Conservation (phyloP, 2,797 vertebrate species). For the Rhinogobio ventralis region DNA sequence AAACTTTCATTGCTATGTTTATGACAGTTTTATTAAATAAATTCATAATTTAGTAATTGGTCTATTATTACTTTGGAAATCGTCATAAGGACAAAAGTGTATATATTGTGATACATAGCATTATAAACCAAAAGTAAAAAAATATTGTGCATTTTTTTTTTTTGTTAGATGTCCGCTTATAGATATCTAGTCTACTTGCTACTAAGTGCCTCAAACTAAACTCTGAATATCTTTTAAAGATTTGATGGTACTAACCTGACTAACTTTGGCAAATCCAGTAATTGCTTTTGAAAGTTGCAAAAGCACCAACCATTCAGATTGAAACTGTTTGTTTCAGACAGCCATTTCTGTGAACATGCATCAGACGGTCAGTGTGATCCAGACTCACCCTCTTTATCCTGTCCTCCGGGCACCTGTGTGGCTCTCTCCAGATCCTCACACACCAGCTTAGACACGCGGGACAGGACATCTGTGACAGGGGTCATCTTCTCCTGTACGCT, state of each 20-base stretch:
- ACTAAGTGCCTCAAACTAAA: not conserved
- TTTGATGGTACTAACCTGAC: not conserved
- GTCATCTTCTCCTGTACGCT: constrained; percentile 75
- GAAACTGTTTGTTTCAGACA: too few species aligned
- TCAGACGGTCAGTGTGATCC: not conserved
- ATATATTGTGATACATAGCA: not conserved
- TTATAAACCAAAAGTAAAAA: not conserved
- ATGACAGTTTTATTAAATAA: not conserved
- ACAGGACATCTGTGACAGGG: constrained; percentile 74
- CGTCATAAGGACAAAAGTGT: not conserved
- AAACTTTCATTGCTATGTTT: not conserved
- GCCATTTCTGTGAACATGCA: not conserved
- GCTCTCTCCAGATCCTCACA: constrained; percentile 81
- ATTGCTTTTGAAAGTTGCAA: too few species aligned
- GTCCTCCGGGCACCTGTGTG: constrained; percentile 71
- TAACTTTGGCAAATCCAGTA: not conserved
- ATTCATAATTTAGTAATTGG: not conserved
- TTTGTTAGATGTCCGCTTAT: not conserved
- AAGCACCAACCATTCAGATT: too few species aligned
- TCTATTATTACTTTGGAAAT: not conserved
- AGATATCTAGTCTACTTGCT: not conserved
- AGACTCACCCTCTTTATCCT: constrained; percentile 58
- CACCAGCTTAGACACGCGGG: constrained; percentile 79
- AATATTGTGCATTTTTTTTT: too few species aligned
- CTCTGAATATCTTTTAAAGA: not conserved